Evolutionary conservation across 2,113 vertebrate species (phyloP), one percentile per base, ranked within the genome.

Genomic region (Dromaius novaehollandiae): DNA sequence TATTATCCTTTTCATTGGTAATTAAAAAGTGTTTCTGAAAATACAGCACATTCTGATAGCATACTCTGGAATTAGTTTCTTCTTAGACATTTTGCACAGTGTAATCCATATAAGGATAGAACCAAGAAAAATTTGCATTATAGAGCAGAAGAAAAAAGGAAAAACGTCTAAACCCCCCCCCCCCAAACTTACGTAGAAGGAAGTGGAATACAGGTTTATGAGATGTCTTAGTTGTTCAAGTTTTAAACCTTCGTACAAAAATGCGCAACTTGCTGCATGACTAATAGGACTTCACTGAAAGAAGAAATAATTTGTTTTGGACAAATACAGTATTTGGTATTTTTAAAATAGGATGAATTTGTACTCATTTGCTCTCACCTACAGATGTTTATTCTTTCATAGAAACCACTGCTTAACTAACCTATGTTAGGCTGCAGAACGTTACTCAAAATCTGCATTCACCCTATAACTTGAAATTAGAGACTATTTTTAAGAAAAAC

Each of bases 311-410:
- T 24, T 21, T 48, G 25, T 2, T 80, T 63, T 69, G 56, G 81
- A 28, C 46, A 60, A 75, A 48, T 46, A 25, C 2, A 40, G 32
- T 56, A 70, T 58, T 70, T 21, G 13, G 0, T 44, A 24, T 56
- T 66, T 86, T 28, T 61, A 32, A 56, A 18, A 21, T 0, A 20
- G 51, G 82, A 30, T 36, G 9, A 70, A 53, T 11, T 36, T 11
- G 38, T 3, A 48, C 0, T 0, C 16, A 44, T 82, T 56, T 63
- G 26, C 40, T 40, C 2, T 28, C 36, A n/a, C 13, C 24, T 63
- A 24, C 48, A 36, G 40, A 5, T 58, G 53, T 20, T 14, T 64
- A 0, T 34, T 56, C 26, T 56, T 73, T 13, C 55, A n/a, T 28
- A n/a, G 13, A 82, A 74, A 61, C 24, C 58, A 32, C 51, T 6